Base-by-base conservation (phyloP, 2,888 invertebrate species). In the Ennomos quercinarius region DNA sequence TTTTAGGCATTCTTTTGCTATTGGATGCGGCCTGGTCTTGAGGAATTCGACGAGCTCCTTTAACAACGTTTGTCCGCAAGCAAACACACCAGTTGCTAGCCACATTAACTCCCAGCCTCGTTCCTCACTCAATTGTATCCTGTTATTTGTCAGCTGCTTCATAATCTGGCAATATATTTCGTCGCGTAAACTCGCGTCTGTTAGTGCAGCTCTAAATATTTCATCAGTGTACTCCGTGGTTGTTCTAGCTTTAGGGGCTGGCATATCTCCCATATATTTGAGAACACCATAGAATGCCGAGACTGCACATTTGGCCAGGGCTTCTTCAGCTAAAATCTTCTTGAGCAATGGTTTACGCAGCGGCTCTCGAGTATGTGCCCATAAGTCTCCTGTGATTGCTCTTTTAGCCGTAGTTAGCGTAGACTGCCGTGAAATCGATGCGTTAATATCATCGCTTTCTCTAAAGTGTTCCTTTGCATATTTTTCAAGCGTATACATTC, bases 71-170 rank as follows among this genome's bases (percentile, higher is more conserved):
- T 95, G 95, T 66, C 96, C 96, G 69, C 98, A 98, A 9, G 95
- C 93, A 87, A 98, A 98, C 45, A 97, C 93, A 0, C 98, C 98
- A 0, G 98, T 97, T 5, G 95, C 95, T 57, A 99, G 90, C 96
- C 98, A 99, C 94, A 99, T 95, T 62, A 99, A 86, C 82, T 99
- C 98, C 99, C 99, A 99, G 0, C 98, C 98, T 58, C 97, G 93
- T 82, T 98, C 98, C 83, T 98, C 98, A 78, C 98, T 98, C 50
- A 96, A 86, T 52, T 94, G 94, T 78, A 96, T 96, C 66, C 95
- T 94, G 84, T 99, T 99, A 70, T 96, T 96, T 0, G 98, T 99
- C 64, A 99, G 86, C 84, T 99, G 99, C 78, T 98, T 97, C 95
- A 99, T 97, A 62, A 99, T 94, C 86, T 99, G 99, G 80, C 98